A percentile compares a stretch with the other conserved stretches of the same genome.
These are phyloP conservation scores for Callocephalon fimbriatum DNA, from an alignment of 2,113 vertebrate genomes.

Conservation along the genomic window DNA sequence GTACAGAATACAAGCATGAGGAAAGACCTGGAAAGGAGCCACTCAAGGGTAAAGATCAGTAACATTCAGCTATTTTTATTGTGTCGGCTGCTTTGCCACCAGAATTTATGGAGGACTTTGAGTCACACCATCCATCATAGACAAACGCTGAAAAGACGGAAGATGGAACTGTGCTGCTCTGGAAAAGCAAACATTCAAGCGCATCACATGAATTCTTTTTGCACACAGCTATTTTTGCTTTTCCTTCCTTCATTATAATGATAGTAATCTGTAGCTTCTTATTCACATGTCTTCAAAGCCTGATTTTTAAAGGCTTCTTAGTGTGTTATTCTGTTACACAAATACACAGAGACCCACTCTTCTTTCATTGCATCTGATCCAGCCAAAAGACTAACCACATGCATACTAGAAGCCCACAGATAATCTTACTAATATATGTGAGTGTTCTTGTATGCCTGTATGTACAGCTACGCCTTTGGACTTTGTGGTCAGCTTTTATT, in stretches of 20 bases:
- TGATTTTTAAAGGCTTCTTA: neutral
- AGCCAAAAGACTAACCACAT: neutral
- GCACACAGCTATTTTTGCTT: neutral
- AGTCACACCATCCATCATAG: neutral
- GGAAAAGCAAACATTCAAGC: neutral
- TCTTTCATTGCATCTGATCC: neutral
- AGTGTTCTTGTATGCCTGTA: neutral
- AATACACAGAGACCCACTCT: neutral
- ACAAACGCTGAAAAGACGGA: neutral
- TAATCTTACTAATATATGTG: neutral
- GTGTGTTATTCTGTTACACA: neutral
- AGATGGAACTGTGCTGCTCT: neutral
- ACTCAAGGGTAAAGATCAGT: neutral
- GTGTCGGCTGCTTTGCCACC: neutral
- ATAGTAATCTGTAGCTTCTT: neutral
- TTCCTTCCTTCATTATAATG: neutral
- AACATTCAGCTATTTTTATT: slow-evolving; percentile 4
- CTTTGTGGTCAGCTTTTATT: neutral
- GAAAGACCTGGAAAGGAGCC: neutral
- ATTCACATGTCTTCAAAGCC: neutral
- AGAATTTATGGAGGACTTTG: neutral
- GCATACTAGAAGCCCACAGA: neutral
- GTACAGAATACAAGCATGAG: neutral
- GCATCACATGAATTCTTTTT: neutral
- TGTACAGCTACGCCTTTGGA: neutral